These are phyloP conservation scores for Cyclophora albipunctata DNA, from an alignment of 2,888 invertebrate species.

Conservation along the genomic window DNA sequence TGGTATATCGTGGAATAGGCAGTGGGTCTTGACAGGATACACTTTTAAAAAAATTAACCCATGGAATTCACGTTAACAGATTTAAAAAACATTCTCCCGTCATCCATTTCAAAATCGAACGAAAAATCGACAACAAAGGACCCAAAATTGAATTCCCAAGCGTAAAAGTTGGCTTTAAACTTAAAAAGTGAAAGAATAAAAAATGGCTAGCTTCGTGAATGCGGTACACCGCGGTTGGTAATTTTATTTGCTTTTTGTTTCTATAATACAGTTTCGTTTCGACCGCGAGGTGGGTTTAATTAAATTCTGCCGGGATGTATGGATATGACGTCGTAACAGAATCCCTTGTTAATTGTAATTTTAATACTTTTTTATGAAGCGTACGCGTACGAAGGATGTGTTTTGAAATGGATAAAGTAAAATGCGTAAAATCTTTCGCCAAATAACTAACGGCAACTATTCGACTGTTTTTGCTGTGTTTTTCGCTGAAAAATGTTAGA, in stretches of 20 bases:
- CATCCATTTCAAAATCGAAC: too few relatives aligned
- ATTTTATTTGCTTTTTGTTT: constrained; percentile 17
- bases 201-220: neutral
- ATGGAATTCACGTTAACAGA: too few relatives aligned
- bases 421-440: too few relatives aligned
- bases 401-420: too few relatives aligned
- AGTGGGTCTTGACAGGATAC: too few relatives aligned
- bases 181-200: neutral
- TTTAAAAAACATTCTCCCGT: too few relatives aligned
- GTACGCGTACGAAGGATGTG: too few relatives aligned
- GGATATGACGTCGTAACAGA: constrained; percentile 25
- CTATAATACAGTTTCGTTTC: constrained; percentile 15
- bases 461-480: too few relatives aligned
- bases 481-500: too few relatives aligned
- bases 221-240: neutral
- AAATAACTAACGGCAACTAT: too few relatives aligned
- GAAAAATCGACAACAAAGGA: neutral
- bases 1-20: too few relatives aligned
- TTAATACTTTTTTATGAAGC: constrained; percentile 1
- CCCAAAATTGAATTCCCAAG: constrained; percentile 4
- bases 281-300: constrained; percentile 28
- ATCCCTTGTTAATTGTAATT: constrained; percentile 21
- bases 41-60: too few relatives aligned
- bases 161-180: constrained; percentile 1
- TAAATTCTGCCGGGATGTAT: constrained; percentile 31